Base-by-base conservation (phyloP, 2,888 invertebrate genomes). In the Caenorhabditis sinica region DNA sequence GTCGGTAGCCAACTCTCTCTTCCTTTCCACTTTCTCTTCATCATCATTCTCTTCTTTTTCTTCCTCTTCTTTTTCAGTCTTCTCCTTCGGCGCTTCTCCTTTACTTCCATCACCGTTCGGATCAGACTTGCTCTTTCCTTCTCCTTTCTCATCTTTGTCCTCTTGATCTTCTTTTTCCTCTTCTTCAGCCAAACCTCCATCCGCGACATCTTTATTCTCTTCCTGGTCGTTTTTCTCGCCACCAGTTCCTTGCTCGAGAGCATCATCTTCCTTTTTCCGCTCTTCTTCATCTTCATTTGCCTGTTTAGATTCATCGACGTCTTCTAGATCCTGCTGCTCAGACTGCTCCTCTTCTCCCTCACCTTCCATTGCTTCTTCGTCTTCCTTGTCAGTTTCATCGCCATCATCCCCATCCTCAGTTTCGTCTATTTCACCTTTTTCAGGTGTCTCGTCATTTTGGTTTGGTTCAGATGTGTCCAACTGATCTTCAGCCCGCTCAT, bases 351-450 rank as follows among this genome's bases (percentile, higher is more conserved):
- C 71, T 60, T 87, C 86, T n/a, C 73, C 76, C n/a, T 83, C 75
- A 56, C 68, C 65, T 13, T 76, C 75, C 17, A 74, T 76, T 1
- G 63, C 72, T 51, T 83, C 84, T 15, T 87, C 28, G 92, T 83
- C 79, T 36, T 85, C 15, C 93, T 60, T 82, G 30, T 84, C 83
- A 4, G 75, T 81, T 43, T 82, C 83, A 56, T 84, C 84, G 8
- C 61, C 80, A 28, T 86, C 91, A 94, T 43, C 69, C 53, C 81
- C 85, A 33, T 68, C 66, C 15, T 93, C 93, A 0, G 94, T 94
- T 58, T 94, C 94, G 79, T 95, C 94, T 0, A 93, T 93, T 81
- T 94, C 94, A 90, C 94, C 94, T 63, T 71, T 61, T 23, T 81
- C 76, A 30, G 71, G 61, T 17, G 66, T 75, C n/a, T 84, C 68